A percentile compares a stretch with the other conserved stretches of the same genome.
These are phyloP conservation scores for Butorides virescens DNA, from an alignment of 2,113 vertebrate species.

Conservation along the genomic window DNA sequence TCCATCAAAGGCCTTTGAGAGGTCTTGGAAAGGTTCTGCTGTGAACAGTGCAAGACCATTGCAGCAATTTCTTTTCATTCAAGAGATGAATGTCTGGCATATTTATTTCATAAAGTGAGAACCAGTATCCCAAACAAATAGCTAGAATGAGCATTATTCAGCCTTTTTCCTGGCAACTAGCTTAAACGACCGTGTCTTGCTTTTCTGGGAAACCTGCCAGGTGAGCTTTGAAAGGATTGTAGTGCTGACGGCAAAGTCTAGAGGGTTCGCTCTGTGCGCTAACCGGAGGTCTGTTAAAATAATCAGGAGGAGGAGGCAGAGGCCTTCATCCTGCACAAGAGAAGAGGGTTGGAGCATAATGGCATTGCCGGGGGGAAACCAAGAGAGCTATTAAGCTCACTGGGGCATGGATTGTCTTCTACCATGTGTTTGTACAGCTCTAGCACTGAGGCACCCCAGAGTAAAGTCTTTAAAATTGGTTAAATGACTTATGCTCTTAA, in stretches of 20 bases:
- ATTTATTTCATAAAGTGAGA: conserved; percentile 74
- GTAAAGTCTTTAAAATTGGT: background rate
- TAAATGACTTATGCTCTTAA: background rate
- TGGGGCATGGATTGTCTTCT: conserved; percentile 8
- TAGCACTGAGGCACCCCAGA: background rate
- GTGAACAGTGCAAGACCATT: conserved; percentile 17
- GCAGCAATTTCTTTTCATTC: conserved; percentile 64
- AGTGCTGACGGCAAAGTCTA: conserved; percentile 36
- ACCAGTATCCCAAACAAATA: conserved; percentile 71
- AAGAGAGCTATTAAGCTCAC: background rate
- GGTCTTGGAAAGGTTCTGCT: conserved; percentile 39
- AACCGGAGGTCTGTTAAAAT: conserved; percentile 49
- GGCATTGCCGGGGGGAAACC: background rate
- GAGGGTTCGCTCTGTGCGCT: conserved; percentile 2
- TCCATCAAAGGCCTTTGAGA: conserved; percentile 9
- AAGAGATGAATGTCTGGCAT: conserved; percentile 50
- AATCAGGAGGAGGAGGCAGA: conserved; percentile 12
- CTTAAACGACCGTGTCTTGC: conserved; percentile 63
- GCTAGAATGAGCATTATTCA: conserved; percentile 68
- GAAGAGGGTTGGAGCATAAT: background rate
- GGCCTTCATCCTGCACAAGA: conserved; percentile 9
- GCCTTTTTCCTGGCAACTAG: conserved; percentile 70
- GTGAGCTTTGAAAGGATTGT: conserved; percentile 62
- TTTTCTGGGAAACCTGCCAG: conserved; percentile 76
- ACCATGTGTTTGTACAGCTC: background rate